Conservation (phyloP, 2,113 vertebrate genomes). For the Pelobates fuscus region DNA sequence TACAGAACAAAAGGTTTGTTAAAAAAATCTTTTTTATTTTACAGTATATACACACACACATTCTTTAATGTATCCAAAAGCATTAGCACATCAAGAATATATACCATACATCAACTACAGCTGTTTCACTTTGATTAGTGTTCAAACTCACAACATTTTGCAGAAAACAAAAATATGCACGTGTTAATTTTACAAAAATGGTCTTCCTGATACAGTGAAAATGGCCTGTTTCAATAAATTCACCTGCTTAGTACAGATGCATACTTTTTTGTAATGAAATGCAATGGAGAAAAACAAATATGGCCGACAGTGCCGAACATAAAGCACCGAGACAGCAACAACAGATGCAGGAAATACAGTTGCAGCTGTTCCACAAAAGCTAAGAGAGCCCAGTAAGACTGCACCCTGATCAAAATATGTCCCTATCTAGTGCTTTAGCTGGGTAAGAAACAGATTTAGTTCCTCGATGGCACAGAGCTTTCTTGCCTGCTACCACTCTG, state of each 20-base stretch:
- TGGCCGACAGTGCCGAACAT: no score
- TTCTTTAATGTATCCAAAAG: slow-evolving; percentile 73
- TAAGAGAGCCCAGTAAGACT: no score
- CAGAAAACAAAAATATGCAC: slow-evolving; percentile 68
- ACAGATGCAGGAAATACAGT: no score
- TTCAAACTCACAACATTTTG: slow-evolving; percentile 72
- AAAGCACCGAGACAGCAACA: no score
- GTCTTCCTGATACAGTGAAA: slow-evolving; percentile 63
- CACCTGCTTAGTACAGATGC: background rate
- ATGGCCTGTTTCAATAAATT: background rate
- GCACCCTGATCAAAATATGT: no score
- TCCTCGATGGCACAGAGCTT: no score
- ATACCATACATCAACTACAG: slow-evolving; percentile 71
- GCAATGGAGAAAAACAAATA: slow-evolving; percentile 59
- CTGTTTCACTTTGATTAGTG: slow-evolving; percentile 70
- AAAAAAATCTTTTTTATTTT: slow-evolving; percentile 77
- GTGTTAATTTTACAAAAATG: slow-evolving; percentile 68
- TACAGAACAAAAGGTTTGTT: slow-evolving; percentile 67
- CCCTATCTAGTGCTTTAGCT: no score
- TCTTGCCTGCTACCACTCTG: no score
- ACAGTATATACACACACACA: slow-evolving; percentile 83
- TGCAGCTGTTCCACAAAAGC: no score
- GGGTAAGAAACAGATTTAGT: no score
- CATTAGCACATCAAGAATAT: slow-evolving; percentile 70
- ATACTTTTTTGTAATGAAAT: slow-evolving; percentile 51